Conservation (phyloP, 2,888 invertebrate genomes). For the Scotopteryx bipunctaria region DNA sequence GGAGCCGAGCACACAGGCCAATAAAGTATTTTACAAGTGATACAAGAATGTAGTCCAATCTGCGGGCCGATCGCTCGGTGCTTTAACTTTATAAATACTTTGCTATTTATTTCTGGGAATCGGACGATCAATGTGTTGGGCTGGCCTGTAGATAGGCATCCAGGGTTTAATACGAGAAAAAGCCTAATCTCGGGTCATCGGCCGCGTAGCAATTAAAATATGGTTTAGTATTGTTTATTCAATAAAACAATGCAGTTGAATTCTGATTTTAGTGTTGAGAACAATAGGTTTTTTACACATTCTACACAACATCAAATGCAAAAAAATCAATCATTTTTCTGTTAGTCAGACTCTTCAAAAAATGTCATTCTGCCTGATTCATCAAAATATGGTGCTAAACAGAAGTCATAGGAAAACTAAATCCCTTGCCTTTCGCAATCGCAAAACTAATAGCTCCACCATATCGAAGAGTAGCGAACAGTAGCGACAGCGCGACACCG, state of each 20-base stretch:
- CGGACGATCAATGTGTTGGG: slow-evolving; percentile 67
- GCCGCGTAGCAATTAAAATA: slow-evolving; percentile 38
- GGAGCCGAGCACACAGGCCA: slow-evolving; percentile 58
- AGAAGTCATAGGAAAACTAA: too few species aligned
- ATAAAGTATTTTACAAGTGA: slow-evolving; percentile 83
- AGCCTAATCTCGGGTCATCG: slow-evolving; percentile 40
- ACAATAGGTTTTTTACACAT: too few species aligned
- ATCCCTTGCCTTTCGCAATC: too few species aligned
- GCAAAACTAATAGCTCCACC: not conserved
- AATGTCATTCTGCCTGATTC: too few species aligned
- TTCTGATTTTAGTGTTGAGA: not conserved
- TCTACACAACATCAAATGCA: too few species aligned
- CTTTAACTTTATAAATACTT: slow-evolving; percentile 80
- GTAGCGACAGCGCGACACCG: slow-evolving; percentile 30
- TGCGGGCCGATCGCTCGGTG: slow-evolving; percentile 68
- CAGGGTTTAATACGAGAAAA: slow-evolving; percentile 40
- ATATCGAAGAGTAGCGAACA: slow-evolving; percentile 16
- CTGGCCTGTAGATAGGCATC: slow-evolving; percentile 38
- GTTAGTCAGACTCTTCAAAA: too few species aligned
- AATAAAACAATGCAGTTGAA: not conserved
- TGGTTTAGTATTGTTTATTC: slow-evolving; percentile 18
- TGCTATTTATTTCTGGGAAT: slow-evolving; percentile 82
- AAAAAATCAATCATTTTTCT: too few species aligned
- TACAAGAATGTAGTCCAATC: slow-evolving; percentile 77
- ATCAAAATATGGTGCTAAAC: too few species aligned